These are phyloP conservation scores for Podarcis muralis DNA, from an alignment of 2,113 vertebrate species.

Conservation along the genomic window DNA sequence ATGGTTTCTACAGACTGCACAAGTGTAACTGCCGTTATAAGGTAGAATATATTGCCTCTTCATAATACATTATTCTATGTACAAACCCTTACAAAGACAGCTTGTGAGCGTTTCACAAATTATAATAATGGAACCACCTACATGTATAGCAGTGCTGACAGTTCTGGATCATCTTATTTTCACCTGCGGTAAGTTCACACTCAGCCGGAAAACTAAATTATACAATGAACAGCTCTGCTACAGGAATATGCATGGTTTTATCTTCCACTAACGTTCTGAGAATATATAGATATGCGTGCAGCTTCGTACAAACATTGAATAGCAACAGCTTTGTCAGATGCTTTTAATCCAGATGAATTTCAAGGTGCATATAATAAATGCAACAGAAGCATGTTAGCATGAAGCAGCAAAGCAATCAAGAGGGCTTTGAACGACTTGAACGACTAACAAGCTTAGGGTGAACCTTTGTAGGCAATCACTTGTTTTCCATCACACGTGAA, in stretches of 20 bases:
- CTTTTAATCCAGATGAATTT: constrained; percentile 21
- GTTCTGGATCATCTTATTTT: constrained; percentile 79
- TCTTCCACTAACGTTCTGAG: constrained; percentile 63
- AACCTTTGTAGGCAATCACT: not conserved
- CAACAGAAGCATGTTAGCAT: not conserved
- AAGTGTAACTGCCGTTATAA: constrained; percentile 71
- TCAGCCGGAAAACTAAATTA: constrained; percentile 77
- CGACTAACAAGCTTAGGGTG: not conserved
- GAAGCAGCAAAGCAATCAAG: not conserved
- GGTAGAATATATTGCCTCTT: constrained; percentile 71
- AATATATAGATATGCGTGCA: constrained; percentile 36
- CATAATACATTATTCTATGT: constrained; percentile 73
- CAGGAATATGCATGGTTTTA: constrained; percentile 72
- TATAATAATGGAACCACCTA: constrained; percentile 76
- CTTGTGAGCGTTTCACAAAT: constrained; percentile 77
- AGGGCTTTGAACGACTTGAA: not conserved
- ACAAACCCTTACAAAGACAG: constrained; percentile 72
- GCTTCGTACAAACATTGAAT: constrained; percentile 56
- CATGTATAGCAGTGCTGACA: constrained; percentile 74
- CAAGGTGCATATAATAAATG: not conserved
- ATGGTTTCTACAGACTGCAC: constrained; percentile 67
- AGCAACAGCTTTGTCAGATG: constrained; percentile 47
- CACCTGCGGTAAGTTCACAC: constrained; percentile 75
- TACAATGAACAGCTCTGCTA: constrained; percentile 74
- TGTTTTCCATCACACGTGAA: not conserved